These are phyloP conservation scores for Caenorhabditis inopinata DNA, from an alignment of 1,140 invertebrate species.

Conservation along the genomic window DNA sequence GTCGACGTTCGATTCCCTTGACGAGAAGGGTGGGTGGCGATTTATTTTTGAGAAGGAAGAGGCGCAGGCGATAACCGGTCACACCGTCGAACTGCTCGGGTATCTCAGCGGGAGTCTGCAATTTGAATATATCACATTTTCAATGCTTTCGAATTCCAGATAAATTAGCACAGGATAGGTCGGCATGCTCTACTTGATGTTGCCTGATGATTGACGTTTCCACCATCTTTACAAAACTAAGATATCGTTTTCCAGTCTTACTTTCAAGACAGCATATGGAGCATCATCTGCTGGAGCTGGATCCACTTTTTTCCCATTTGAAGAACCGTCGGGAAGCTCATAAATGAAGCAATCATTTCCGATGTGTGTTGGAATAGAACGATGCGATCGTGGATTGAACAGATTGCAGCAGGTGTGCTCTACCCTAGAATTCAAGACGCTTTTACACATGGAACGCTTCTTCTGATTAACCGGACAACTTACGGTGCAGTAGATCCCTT, in stretches of 20 bases:
- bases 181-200: no score
- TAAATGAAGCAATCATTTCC: constrained; percentile 66
- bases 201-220: no score
- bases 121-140: constrained; percentile 12
- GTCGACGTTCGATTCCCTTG: constrained; percentile 61
- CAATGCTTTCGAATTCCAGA: not conserved
- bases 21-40: constrained; percentile 62
- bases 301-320: constrained; percentile 29
- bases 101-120: constrained; percentile 57
- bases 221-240: no score
- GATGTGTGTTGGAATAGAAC: constrained; percentile 51
- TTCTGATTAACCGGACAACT: constrained; percentile 39
- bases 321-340: constrained; percentile 59
- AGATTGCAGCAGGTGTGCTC: constrained; percentile 60
- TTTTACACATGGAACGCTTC: not conserved
- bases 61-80: constrained; percentile 61
- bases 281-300: constrained; percentile 1
- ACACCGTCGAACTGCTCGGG: constrained; percentile 65
- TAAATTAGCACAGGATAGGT: no score
- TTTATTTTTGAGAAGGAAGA: constrained; percentile 64
- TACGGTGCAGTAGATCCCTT: constrained; percentile 57
- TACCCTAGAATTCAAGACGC: constrained; percentile 51
- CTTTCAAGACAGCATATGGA: constrained; percentile 37
- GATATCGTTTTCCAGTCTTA: no score
- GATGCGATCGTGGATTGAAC: constrained; percentile 39